These are phyloP conservation scores for Etheostoma perlongum DNA, from an alignment of 2,797 vertebrate species.

Conservation along the genomic window DNA sequence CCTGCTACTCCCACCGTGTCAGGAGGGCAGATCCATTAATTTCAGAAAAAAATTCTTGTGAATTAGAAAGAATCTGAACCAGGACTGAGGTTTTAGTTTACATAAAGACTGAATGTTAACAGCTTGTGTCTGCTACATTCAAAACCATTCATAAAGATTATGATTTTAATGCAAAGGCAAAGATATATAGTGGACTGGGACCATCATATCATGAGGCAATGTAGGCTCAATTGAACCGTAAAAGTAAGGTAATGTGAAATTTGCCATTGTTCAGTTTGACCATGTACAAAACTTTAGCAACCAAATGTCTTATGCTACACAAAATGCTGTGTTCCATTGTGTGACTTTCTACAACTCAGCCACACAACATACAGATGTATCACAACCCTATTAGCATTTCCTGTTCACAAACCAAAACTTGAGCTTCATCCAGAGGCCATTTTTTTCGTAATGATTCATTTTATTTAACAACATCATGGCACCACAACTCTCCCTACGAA, in stretches of 20 bases:
- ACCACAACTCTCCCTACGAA: neutral
- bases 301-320: constrained; percentile 20
- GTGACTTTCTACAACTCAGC: constrained; percentile 1
- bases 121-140: constrained; percentile 59
- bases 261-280: constrained; percentile 38
- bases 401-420: constrained; percentile 46
- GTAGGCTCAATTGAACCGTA: constrained; percentile 13
- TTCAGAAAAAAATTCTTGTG: constrained; percentile 68
- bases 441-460: neutral
- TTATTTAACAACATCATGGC: neutral
- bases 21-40: constrained; percentile 74
- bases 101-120: constrained; percentile 67
- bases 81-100: constrained; percentile 73
- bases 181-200: constrained; percentile 39
- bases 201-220: constrained; percentile 42
- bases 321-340: constrained; percentile 22
- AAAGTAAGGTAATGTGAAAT: constrained; percentile 38
- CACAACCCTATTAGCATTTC: constrained; percentile 50
- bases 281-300: constrained; percentile 33
- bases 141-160: constrained; percentile 76
- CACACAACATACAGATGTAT: constrained; percentile 40
- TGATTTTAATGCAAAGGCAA: constrained; percentile 53
- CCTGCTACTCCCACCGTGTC: constrained; percentile 72
- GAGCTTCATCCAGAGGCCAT: constrained; percentile 23
- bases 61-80: constrained; percentile 67